Evolutionary conservation across 2,797 vertebrate species (phyloP).

Genomic region (Dendrocincla tyrannina): DNA sequence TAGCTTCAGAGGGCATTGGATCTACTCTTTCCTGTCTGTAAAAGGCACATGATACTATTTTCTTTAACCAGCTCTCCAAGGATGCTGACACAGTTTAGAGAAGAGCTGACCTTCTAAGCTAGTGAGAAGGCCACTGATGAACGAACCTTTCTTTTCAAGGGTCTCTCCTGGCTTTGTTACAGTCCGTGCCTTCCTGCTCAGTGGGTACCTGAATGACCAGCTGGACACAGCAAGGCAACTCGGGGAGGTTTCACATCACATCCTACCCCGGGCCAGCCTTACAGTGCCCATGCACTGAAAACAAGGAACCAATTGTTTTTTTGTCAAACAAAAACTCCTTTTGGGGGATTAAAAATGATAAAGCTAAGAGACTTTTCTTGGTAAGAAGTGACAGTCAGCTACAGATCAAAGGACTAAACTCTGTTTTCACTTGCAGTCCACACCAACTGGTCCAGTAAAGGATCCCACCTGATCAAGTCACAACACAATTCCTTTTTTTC

Average conservation of each 20-base stretch:
- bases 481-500: background rate
- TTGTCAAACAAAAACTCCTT: slow-evolving; percentile 21
- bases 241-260: background rate
- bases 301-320: background rate
- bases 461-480: background rate
- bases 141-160: slow-evolving; percentile 34
- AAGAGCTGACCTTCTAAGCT: slow-evolving; percentile 49
- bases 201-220: background rate
- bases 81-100: slow-evolving; percentile 44
- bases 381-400: slow-evolving; percentile 22
- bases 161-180: slow-evolving; percentile 25
- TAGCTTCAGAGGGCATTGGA: slow-evolving; percentile 32
- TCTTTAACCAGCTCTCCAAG: slow-evolving; percentile 53
- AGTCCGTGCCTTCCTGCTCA: background rate
- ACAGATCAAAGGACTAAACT: slow-evolving; percentile 29
- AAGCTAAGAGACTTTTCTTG: slow-evolving; percentile 41
- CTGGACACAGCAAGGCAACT: background rate
- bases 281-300: background rate
- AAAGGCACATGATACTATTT: slow-evolving; percentile 43
- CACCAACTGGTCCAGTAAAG: background rate
- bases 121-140: slow-evolving; percentile 15
- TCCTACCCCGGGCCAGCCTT: background rate
- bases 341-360: slow-evolving; percentile 31
- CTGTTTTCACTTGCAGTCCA: background rate
- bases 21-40: slow-evolving; percentile 33